phyloP scores from a whole-genome alignment of 2,113 vertebrate species.

The Cygnus atratus region DNA sequence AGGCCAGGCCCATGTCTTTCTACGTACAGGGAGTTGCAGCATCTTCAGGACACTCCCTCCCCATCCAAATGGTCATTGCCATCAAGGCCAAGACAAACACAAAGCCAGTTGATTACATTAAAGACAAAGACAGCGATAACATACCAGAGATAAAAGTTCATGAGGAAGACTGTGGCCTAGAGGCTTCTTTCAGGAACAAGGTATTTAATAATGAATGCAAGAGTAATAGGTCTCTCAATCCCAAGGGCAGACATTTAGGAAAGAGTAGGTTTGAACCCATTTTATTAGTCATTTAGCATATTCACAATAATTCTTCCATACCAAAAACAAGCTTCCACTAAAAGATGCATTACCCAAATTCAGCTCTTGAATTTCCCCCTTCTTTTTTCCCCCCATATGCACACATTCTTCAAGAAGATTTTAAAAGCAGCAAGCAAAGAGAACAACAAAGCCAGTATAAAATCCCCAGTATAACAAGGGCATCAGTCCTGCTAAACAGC shows the following conservation, averaged over 20 bases:
- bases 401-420: not conserved
- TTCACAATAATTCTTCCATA: not conserved
- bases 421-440: not conserved
- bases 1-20: not conserved
- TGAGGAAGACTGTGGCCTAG: not conserved
- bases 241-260: not conserved
- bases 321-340: not conserved
- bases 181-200: slow-evolving; percentile 16
- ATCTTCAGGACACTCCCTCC: not conserved
- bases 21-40: not conserved
- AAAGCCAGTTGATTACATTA: not conserved
- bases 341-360: not conserved
- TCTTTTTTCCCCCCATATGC: not conserved
- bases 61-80: not conserved
- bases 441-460: not conserved
- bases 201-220: slow-evolving; percentile 59
- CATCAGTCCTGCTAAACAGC: not conserved
- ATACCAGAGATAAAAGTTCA: not conserved
- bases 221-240: not conserved
- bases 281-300: slow-evolving; percentile 53
- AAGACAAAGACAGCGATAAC: slow-evolving; percentile 27
- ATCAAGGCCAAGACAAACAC: not conserved
- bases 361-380: not conserved
- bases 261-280: not conserved
- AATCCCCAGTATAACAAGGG: not conserved